Base-by-base conservation (phyloP, 2,888 invertebrate genomes). In the Tanaodytes sp. region DNA sequence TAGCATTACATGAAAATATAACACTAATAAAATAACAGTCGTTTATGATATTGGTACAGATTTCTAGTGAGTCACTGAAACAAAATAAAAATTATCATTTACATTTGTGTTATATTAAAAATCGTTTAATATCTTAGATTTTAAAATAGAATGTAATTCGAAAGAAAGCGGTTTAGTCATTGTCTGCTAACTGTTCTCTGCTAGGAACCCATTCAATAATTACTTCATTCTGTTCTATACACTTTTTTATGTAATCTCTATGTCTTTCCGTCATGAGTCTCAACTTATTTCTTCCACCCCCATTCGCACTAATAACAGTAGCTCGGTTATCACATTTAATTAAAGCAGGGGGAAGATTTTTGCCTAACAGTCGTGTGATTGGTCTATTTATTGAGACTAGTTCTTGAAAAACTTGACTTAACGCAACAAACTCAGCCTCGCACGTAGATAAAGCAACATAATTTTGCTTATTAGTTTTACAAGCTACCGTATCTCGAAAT, bases 291-390 rank as follows among this genome's bases (percentile, higher is more conserved):
- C 57, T 36, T 9, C 57, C 64, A 15, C 18, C 48, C 9, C 48
- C 42, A 11, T 43, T 16, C 14, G 61, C 48, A 48, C 51, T 52
- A 12, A 31, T 23, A 14, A 12, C 30, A 12, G 71, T 67, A 16
- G 73, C 71, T 57, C 61, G 51, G 33, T 73, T 71, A 31, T 73
- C 61, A 64, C 71, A 73, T 52, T 61, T 45, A 14, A 73, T 5
- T 16, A 40, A 64, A 9, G 52, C 57, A 14, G 73, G 73, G 15
- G 45, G 31, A 12, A 54, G 42, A 30, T 39, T 20, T 16, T 59
- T 31, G 15, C 33, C 27, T 19, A 42, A 18, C 20, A 61, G 36
- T 12, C 37, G 14, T 20, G 33, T 48, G 11, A 55, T 23, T 5
- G 62, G 51, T 33, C 49, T 51, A 33, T 57, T 18, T 1, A 59